Percentiles rank a stretch among this genome's conserved stretches.
phyloP scores from a whole-genome alignment of 2,888 invertebrate genomes.

The Branchellion lobata region DNA sequence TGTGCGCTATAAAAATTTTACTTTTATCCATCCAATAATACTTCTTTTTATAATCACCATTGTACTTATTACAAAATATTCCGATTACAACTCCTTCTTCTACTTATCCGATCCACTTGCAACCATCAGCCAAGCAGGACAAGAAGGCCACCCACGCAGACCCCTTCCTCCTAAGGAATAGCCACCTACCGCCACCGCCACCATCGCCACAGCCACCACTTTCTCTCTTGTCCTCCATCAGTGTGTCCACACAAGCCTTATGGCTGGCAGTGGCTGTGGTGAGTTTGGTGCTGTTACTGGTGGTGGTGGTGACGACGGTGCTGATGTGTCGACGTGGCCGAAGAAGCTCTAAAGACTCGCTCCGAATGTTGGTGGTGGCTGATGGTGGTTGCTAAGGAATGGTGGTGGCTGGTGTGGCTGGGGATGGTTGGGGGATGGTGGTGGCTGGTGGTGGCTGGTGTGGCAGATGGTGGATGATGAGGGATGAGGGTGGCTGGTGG shows the following conservation, averaged over 20 bases:
- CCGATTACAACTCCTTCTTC: no score
- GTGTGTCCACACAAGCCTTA: constrained; percentile 2
- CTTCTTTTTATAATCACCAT: no score
- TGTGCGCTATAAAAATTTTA: background rate
- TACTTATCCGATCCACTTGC: no score
- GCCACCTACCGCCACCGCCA: background rate
- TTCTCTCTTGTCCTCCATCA: background rate
- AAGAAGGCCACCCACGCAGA: background rate
- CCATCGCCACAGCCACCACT: background rate
- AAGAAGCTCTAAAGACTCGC: background rate
- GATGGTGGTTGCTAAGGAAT: no score
- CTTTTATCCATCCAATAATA: no score
- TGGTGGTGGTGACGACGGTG: constrained; percentile 63
- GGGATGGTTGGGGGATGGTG: no score
- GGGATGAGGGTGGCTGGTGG: no score
- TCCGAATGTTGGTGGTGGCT: background rate
- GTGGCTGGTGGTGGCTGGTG: no score
- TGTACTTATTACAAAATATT: no score
- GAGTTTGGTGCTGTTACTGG: constrained; percentile 5
- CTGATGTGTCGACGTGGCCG: constrained; percentile 61
- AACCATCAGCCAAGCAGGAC: background rate
- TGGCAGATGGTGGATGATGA: background rate
- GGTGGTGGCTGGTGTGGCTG: no score
- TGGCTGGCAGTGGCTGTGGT: constrained; percentile 13
- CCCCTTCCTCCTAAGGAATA: background rate